These are phyloP conservation scores for Nemurella pictetii DNA, from an alignment of 2,888 invertebrate species.

Conservation along the genomic window DNA sequence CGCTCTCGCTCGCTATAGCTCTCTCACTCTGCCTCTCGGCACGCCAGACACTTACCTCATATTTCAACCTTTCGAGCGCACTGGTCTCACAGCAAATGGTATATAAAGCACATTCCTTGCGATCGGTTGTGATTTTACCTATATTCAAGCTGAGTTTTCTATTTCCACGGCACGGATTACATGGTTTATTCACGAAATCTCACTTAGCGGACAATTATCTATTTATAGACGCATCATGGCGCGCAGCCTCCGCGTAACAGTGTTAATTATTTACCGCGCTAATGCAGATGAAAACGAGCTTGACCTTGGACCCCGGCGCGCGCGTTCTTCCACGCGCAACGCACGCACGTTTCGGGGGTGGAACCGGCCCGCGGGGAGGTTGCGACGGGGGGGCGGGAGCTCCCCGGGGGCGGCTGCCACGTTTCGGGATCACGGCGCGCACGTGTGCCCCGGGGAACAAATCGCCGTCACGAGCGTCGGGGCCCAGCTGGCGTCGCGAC, in stretches of 20 bases:
- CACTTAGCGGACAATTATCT: background rate
- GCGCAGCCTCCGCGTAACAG: background rate
- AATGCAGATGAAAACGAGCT: background rate
- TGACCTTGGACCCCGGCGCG: background rate
- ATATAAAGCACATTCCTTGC: background rate
- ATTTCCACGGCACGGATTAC: too few relatives aligned
- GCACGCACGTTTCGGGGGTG: background rate
- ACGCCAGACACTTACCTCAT: background rate
- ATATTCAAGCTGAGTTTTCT: background rate
- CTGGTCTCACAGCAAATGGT: background rate
- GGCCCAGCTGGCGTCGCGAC: slow-evolving; percentile 21
- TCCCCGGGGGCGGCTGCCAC: background rate
- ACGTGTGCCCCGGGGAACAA: slow-evolving; percentile 33
- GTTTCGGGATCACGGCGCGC: background rate
- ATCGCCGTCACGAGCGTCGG: slow-evolving; percentile 35
- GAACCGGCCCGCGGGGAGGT: background rate
- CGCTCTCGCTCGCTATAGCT: background rate
- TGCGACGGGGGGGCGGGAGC: background rate
- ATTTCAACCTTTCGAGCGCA: too few relatives aligned
- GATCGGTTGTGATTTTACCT: background rate
- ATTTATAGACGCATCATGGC: background rate
- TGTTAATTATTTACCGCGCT: background rate
- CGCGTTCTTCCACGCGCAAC: background rate
- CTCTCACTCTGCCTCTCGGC: background rate
- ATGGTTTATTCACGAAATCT: background rate